Base-by-base conservation (phyloP, 1,140 invertebrate species). In the Macrobrachium nipponense region DNA sequence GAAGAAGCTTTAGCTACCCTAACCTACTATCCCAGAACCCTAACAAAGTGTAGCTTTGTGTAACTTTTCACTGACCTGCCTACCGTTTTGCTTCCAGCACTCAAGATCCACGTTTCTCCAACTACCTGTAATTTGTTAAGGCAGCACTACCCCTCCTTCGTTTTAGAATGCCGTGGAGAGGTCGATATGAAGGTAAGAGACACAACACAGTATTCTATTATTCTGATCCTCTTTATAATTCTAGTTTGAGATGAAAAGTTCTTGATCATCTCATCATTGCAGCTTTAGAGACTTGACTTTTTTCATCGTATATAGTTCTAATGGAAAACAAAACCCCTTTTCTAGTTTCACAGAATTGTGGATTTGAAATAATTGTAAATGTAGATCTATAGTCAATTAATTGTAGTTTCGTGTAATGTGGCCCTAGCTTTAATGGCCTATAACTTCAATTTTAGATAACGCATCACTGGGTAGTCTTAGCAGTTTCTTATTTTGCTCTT, bases 61-160 rank as follows among this genome's bases (percentile, higher is more conserved):
- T 58, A 8, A 73, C 36, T 14, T 20, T 76, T n/a, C 51, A 51
- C 12, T 5, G 7, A 14, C 11, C 15, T 10, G 12, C 8, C 12
- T 12, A 2, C 11, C 12, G 20, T 20, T 88, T 87, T 90, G 86
- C 89, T 92, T 91, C 60, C 90, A 96, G 97, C 98, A 15, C 91
- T 99, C 18, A 96, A 95, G 91, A 99, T 99, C 83, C 98, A 99
- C 91, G 96, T 99, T 1, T 98, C 97, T 90, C 94, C 96, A 0
- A 94, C 93, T 10, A 99, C 98, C 0, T 98, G 98, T 90, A 93
- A 94, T 80, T 93, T 98, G 27, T 92, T 99, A 17, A 58, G 44
- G 86, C 97, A 98, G 89, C 94, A 94, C 5, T 98, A 98, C 90
- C 95, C 95, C 0, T 96, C 95, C n/a, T 99, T 99, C 90, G 93